Evolutionary conservation across 2,797 vertebrate genomes (phyloP).

Genomic region (Denticeps clupeoides): DNA sequence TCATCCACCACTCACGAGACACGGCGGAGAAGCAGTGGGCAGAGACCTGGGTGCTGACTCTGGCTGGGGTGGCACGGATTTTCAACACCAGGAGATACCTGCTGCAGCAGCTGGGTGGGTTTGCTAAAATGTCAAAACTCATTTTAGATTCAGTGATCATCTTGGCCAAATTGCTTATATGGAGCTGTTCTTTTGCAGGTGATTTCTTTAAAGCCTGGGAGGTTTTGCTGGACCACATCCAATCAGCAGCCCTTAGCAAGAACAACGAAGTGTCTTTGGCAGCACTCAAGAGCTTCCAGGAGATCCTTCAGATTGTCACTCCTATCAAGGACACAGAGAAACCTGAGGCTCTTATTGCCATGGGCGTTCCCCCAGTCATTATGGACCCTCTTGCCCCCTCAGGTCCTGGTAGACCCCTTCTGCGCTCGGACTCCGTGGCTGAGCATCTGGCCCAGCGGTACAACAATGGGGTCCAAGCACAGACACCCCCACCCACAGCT

Average conservation of each 20-base stretch:
- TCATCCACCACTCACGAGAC: conserved; percentile 96
- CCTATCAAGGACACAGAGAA: conserved; percentile 80
- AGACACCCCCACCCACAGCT: conserved; percentile 56
- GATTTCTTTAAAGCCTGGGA: conserved; percentile 98
- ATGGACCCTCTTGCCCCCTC: conserved; percentile 74
- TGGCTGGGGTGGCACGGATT: conserved; percentile 93
- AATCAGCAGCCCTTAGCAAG: conserved; percentile 95
- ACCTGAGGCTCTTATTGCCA: conserved; percentile 73
- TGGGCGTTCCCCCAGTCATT: conserved; percentile 79
- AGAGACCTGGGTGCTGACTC: conserved; percentile 93
- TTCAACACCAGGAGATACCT: conserved; percentile 94
- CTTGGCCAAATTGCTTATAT: background rate
- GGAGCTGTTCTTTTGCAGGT: conserved; percentile 49
- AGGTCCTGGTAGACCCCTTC: conserved; percentile 74
- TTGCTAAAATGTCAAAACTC: background rate
- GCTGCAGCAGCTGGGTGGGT: conserved; percentile 83
- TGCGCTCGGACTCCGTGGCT: conserved; percentile 84
- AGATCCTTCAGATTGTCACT: conserved; percentile 92
- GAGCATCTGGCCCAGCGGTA: conserved; percentile 76
- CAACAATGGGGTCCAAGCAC: conserved; percentile 47
- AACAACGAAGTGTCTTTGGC: conserved; percentile 97
- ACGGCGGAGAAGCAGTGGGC: conserved; percentile 99
- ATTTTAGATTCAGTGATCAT: background rate
- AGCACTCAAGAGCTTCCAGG: conserved; percentile 97
- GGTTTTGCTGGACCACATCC: conserved; percentile 93